Percentiles rank a stretch among this genome's conserved stretches.
phyloP scores from a whole-genome alignment of 1,140 invertebrate genomes.

The Drosophila sulfurigaster region DNA sequence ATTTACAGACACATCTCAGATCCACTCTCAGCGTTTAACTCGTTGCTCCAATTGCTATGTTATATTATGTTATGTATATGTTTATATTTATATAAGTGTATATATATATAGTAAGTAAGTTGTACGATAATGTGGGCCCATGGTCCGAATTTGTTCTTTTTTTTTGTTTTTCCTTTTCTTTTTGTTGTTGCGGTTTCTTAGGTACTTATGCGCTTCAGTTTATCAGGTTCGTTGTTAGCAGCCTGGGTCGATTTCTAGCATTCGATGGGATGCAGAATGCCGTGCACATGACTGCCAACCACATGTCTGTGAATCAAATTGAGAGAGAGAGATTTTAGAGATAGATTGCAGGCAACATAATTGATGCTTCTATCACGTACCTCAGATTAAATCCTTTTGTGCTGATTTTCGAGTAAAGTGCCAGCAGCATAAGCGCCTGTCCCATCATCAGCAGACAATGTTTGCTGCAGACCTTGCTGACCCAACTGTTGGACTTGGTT shows the following conservation, averaged over 20 bases:
- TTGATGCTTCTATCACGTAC: conserved; percentile 25
- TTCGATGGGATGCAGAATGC: conserved; percentile 50
- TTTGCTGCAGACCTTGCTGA: conserved; percentile 1
- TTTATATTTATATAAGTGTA: conserved; percentile 2
- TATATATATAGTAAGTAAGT: too few species aligned
- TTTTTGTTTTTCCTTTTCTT: too few species aligned
- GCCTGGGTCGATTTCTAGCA: conserved; percentile 34
- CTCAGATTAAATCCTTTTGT: conserved; percentile 44
- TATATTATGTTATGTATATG: neutral
- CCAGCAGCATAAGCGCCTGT: conserved; percentile 52
- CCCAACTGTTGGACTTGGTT: neutral
- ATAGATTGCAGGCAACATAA: neutral
- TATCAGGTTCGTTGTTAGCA: conserved; percentile 14
- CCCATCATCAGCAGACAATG: conserved; percentile 38
- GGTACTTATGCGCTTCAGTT: conserved; percentile 27
- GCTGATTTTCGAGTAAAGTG: conserved; percentile 57
- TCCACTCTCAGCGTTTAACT: conserved; percentile 57
- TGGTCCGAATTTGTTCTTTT: too few species aligned
- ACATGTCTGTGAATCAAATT: conserved; percentile 22
- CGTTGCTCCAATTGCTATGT: conserved; percentile 33
- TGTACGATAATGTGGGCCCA: too few species aligned
- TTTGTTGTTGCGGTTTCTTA: conserved; percentile 15
- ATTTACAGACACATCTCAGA: conserved; percentile 42
- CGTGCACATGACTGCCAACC: conserved; percentile 49
- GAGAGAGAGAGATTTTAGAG: too few species aligned